These are phyloP conservation scores for Paguma larvata DNA, from an alignment of 2,797 vertebrate genomes.

Conservation along the genomic window DNA sequence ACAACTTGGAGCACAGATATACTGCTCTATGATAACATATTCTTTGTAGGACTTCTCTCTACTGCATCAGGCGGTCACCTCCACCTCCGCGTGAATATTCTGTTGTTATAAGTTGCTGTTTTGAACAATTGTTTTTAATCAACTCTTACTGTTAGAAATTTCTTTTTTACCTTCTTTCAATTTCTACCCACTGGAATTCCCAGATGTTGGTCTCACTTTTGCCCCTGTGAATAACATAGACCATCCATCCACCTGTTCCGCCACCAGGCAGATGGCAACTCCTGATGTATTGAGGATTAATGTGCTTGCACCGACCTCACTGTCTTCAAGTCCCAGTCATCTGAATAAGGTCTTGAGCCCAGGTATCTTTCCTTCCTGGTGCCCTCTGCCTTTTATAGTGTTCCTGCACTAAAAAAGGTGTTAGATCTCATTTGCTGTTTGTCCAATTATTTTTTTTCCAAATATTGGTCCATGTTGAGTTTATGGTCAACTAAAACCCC, in stretches of 20 bases:
- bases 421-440: not conserved
- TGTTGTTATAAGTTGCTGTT: not conserved
- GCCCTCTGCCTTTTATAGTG: not conserved
- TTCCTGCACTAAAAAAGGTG: not conserved
- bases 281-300: not conserved
- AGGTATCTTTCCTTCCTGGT: not conserved
- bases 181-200: not conserved
- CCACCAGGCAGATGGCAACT: not conserved
- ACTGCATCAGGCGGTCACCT: not conserved
- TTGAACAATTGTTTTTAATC: not conserved
- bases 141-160: not conserved
- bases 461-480: not conserved
- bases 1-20: not conserved
- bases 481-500: not conserved
- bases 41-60: not conserved
- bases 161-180: not conserved
- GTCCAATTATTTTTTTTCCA: not conserved
- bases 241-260: not conserved
- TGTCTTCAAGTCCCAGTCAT: not conserved
- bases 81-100: not conserved
- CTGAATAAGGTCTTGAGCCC: not conserved
- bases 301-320: not conserved
- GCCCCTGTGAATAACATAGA: not conserved
- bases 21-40: not conserved
- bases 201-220: not conserved